A percentile compares a stretch with the other conserved stretches of the same genome.
phyloP scores from a whole-genome alignment of 2,113 vertebrate species.

The Gymnobelideus leadbeateri region DNA sequence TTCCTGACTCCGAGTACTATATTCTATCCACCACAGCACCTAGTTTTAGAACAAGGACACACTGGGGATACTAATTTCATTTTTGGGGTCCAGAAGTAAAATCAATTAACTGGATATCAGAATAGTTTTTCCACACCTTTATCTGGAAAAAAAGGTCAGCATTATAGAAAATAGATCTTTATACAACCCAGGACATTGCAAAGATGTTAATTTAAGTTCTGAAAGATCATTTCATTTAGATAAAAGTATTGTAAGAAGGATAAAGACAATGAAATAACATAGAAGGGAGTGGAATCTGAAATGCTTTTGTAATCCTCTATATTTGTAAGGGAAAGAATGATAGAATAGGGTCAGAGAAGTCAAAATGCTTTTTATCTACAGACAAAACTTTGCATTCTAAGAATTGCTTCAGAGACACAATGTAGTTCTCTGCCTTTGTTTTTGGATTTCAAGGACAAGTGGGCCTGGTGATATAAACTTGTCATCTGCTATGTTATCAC shows the following conservation, averaged over 20 bases:
- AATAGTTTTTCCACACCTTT: background rate
- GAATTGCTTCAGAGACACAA: background rate
- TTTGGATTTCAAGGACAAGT: constrained; percentile 19
- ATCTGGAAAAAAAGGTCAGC: background rate
- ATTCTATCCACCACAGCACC: background rate
- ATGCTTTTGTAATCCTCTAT: background rate
- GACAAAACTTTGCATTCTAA: background rate
- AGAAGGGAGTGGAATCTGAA: constrained; percentile 14
- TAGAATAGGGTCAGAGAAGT: background rate
- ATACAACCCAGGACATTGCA: background rate
- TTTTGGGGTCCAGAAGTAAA: background rate
- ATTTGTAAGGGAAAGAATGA: background rate
- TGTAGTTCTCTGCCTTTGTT: background rate
- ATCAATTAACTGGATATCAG: background rate
- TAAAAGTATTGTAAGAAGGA: constrained; percentile 9
- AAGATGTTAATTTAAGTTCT: background rate
- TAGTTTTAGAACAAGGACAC: background rate
- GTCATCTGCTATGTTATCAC: constrained; percentile 4
- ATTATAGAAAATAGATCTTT: constrained; percentile 10
- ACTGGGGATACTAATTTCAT: background rate
- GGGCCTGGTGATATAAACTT: background rate
- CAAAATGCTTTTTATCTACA: background rate
- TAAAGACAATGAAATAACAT: constrained; percentile 40
- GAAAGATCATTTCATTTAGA: constrained; percentile 32
- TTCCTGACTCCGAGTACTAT: background rate